These are phyloP conservation scores for Gulo gulo DNA, from an alignment of 2,113 vertebrate species.

Conservation along the genomic window DNA sequence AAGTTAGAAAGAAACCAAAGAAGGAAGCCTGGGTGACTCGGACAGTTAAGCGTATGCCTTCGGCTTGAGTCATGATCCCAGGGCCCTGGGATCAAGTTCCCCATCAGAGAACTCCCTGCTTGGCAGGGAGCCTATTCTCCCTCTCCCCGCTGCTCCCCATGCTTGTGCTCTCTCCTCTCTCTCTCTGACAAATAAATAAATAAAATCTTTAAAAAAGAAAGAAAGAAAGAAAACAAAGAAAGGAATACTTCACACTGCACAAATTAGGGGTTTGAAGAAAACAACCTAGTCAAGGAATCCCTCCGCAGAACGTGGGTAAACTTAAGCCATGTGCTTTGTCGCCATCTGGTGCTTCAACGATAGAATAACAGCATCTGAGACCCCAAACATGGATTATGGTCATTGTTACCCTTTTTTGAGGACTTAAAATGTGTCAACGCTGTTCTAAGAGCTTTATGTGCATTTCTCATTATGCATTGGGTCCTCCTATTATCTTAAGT, in stretches of 20 bases:
- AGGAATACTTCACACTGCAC: neutral
- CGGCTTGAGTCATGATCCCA: no score
- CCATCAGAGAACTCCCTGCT: no score
- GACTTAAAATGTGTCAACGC: neutral
- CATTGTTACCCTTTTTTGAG: neutral
- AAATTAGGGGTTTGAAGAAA: neutral
- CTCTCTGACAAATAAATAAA: no score
- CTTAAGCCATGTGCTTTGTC: neutral
- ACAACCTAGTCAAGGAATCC: neutral
- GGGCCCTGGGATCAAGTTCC: no score
- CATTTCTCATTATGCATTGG: neutral
- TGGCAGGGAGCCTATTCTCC: no score
- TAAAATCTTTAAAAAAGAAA: no score
- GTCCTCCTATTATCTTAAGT: neutral
- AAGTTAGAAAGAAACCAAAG: conserved; percentile 9
- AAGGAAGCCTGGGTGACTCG: no score
- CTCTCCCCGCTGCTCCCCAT: no score
- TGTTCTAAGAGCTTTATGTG: neutral
- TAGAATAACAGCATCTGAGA: neutral
- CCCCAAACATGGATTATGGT: neutral
- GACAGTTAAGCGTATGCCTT: no score
- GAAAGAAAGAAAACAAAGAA: neutral
- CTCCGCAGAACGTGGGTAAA: neutral
- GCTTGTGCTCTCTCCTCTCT: no score
- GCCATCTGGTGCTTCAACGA: conserved; percentile 51